Base-by-base conservation (phyloP, 2,113 vertebrate species). In the Herpetotheres cachinnans region DNA sequence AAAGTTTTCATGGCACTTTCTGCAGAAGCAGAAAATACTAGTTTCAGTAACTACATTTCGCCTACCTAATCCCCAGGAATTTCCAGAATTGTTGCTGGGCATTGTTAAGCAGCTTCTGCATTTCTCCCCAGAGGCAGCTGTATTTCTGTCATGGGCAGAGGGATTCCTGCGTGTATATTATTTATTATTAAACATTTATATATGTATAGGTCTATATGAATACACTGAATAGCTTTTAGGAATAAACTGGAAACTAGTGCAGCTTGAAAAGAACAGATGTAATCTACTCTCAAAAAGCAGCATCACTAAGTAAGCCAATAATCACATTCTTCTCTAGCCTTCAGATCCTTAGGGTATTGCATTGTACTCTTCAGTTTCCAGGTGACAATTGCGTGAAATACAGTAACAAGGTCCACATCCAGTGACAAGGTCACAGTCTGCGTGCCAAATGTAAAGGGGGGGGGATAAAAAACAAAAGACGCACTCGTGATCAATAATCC, bases 71-170 rank as follows among this genome's bases (percentile, higher is more conserved):
- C 96, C 96, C 96, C 95, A 96, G 87, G 93, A 92, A 97, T 96
- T 96, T 96, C 97, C 96, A 97, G 95, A 97, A 96, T 52, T 96
- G 95, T 95, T 97, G 96, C 94, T 97, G 95, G 95, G 87, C 91
- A 95, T 77, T 97, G 95, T 97, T 97, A 97, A 97, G 91, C 84
- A 97, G 96, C 96, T 97, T 97, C 95, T 97, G 97, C 82, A 97
- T 97, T 96, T 97, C 93, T 97, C 95, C 94, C 96, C 97, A 97
- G 91, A 96, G 94, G 95, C 94, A 96, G 95, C 82, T 97, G 93
- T 95, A 97, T 97, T 97, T 97, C 97, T 97, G 95, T 97, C 93
- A 97, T 97, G 96, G 96, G 97, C 95, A 97, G 96, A 97, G 91
- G 95, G 90, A 96, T 86, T 97, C 96, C 93, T 97, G 96, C 84